Conservation (phyloP, 2,797 vertebrate species). For the Thripadectes ignobilis region DNA sequence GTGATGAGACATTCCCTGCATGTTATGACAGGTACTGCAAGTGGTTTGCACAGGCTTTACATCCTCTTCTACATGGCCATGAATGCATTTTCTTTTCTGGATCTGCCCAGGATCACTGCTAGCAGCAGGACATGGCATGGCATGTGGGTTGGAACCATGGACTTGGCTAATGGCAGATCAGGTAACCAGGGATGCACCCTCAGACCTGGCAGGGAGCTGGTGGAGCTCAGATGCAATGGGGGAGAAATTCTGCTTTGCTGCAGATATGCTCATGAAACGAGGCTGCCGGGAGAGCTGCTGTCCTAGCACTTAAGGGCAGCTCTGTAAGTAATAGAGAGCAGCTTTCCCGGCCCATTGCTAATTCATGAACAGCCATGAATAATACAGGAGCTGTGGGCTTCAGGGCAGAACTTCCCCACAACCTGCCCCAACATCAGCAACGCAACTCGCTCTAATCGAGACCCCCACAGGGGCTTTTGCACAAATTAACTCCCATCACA, state of each 20-base stretch:
- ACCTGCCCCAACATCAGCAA: conserved; percentile 51
- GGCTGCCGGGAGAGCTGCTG: not conserved
- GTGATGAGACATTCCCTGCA: not conserved
- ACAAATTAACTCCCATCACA: conserved; percentile 60
- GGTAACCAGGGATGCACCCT: not conserved
- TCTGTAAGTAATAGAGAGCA: conserved; percentile 37
- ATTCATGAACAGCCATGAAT: conserved; percentile 67
- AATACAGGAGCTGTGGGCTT: conserved; percentile 54
- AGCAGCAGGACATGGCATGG: not conserved
- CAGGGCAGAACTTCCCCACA: conserved; percentile 45
- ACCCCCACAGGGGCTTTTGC: conserved; percentile 43
- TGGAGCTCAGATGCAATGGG: not conserved
- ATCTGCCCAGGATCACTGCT: not conserved
- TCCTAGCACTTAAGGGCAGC: not conserved
- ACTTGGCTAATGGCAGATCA: not conserved
- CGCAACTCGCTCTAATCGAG: conserved; percentile 27
- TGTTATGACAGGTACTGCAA: not conserved
- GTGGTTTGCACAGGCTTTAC: not conserved
- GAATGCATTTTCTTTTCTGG: rapidly evolving
- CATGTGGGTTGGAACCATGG: rapidly evolving
- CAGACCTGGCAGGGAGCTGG: not conserved
- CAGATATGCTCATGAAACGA: not conserved
- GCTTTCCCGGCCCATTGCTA: conserved; percentile 53
- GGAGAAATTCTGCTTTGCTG: not conserved
- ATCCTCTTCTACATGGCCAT: not conserved